Evolutionary conservation across 2,113 vertebrate species (phyloP).

Genomic region (Phalacrocorax pelagicus): DNA sequence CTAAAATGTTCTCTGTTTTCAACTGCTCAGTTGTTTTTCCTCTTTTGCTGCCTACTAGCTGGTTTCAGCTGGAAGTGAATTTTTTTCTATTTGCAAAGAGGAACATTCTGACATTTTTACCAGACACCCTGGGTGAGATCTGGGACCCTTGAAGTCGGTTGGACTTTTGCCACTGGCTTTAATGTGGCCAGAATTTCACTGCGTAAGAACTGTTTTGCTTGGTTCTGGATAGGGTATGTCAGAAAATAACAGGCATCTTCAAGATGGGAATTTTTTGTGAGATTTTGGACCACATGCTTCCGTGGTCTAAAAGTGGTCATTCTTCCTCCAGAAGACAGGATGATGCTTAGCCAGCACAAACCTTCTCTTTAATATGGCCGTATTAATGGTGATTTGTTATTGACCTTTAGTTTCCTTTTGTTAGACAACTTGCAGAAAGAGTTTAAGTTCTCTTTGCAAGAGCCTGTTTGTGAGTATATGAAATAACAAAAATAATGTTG

Average conservation of each 20-base stretch:
- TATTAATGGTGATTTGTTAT: background rate
- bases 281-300: background rate
- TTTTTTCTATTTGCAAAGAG: background rate
- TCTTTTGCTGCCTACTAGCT: background rate
- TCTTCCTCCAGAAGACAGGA: background rate
- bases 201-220: background rate
- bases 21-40: background rate
- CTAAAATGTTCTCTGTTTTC: background rate
- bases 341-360: background rate
- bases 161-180: conserved; percentile 46
- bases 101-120: conserved; percentile 35
- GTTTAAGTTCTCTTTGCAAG: background rate
- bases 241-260: background rate
- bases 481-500: background rate
- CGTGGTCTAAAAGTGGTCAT: background rate
- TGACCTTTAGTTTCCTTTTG: background rate
- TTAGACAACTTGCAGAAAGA: background rate
- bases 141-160: background rate
- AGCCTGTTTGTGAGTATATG: background rate
- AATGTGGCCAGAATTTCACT: background rate
- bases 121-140: conserved; percentile 36
- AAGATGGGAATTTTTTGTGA: accelerated
- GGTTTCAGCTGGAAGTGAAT: background rate
- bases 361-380: background rate
- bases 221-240: background rate